These are phyloP conservation scores for Peucedramus taeniatus DNA, from an alignment of 2,113 vertebrate genomes.

Conservation along the genomic window DNA sequence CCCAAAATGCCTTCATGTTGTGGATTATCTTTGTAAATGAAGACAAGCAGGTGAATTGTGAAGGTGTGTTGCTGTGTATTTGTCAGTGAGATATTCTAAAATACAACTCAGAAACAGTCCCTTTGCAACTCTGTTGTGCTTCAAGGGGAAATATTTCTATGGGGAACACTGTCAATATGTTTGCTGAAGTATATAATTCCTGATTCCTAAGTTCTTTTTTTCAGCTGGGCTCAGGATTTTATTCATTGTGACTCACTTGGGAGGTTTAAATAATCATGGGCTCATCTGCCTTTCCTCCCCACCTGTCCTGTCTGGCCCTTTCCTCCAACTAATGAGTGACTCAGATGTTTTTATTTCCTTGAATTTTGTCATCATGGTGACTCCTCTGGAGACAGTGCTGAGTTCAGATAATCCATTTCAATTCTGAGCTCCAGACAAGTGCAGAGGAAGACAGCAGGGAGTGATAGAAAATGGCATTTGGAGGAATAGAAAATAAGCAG, in stretches of 20 bases:
- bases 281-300: neutral
- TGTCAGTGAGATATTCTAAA: neutral
- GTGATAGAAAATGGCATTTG: neutral
- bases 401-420: slow-evolving; percentile 35
- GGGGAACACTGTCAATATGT: neutral
- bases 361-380: neutral
- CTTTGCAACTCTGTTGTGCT: neutral
- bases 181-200: neutral
- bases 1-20: neutral
- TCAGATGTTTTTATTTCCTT: slow-evolving; percentile 29
- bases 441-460: slow-evolving; percentile 7
- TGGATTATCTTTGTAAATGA: neutral
- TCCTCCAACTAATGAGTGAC: neutral
- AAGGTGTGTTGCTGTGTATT: neutral
- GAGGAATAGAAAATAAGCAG: neutral
- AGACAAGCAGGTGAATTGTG: neutral
- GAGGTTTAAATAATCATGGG: neutral
- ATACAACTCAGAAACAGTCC: neutral
- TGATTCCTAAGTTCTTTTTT: neutral
- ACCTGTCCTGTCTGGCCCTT: neutral
- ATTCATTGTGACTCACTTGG: neutral
- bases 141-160: neutral
- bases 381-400: neutral
- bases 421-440: neutral
- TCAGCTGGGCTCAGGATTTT: neutral